A percentile compares a stretch with the other conserved stretches of the same genome.
Evolutionary conservation across 2,797 vertebrate genomes (phyloP).

Genomic region (Lerista edwardsae): DNA sequence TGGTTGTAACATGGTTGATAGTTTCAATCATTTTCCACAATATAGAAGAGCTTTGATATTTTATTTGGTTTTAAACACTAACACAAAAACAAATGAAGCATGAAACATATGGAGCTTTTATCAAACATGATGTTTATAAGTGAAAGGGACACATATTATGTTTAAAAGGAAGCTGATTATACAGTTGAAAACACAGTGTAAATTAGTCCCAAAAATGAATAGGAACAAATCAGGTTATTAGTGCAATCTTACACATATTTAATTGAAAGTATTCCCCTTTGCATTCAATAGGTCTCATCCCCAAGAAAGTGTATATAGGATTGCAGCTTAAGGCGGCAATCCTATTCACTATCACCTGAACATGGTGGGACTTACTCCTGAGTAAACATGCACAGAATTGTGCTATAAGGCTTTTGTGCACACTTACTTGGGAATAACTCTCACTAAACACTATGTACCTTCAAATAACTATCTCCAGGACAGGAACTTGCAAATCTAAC

Average conservation of each 20-base stretch:
- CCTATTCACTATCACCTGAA: too few species aligned
- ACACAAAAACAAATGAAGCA: accelerated
- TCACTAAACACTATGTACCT: not conserved
- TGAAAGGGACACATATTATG: accelerated
- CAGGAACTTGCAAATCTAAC: not conserved
- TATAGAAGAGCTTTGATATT: not conserved
- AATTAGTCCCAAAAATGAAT: not conserved
- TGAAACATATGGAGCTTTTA: accelerated
- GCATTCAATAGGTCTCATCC: too few species aligned
- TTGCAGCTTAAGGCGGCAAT: too few species aligned
- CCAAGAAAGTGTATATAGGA: too few species aligned
- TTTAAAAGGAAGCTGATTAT: not conserved
- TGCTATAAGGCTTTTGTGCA: not conserved
- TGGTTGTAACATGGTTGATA: too few species aligned
- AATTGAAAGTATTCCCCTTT: too few species aligned
- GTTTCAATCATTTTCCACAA: not conserved
- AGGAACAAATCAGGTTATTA: not conserved
- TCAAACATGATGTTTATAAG: accelerated
- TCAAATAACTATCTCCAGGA: not conserved
- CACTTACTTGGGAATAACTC: not conserved
- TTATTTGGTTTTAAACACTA: accelerated
- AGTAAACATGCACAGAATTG: too few species aligned
- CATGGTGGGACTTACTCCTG: too few species aligned
- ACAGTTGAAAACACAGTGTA: not conserved
- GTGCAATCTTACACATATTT: too few species aligned